Base-by-base conservation (phyloP, 2,888 invertebrate genomes). In the Rapana venosa region DNA sequence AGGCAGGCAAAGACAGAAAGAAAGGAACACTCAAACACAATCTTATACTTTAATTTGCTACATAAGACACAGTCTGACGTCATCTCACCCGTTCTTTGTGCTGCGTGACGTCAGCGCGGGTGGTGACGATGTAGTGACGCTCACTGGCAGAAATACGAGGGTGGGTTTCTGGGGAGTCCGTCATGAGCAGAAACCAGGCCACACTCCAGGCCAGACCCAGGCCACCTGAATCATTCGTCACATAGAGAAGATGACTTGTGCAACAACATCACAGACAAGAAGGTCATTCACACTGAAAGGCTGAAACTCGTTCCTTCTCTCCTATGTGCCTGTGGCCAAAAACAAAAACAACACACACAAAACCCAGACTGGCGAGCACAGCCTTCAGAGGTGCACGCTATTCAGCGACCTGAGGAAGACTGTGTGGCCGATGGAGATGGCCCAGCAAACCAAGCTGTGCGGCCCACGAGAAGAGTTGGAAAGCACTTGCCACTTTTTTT, bases 101-200 rank as follows among this genome's bases (percentile, higher is more conserved):
- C 15, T 36, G 5, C 4, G 47, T 87, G 35, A 74, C 87, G 30
- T 35, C 70, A 47, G 74, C 87, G 26, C 87, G 36, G 47, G 74
- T 87, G 74, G 26, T 36, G 61, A 81, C 61, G 30, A 87, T 87
- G 66, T 70, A 89, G 20, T 89, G 61, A 20, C 66, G 85, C 35
- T 86, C 84, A n/a, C 26, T 30, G 22, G 77, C 26, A n/a, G 32
- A 32, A 32, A 90, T 90, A 13, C 70, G 74, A 2, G 84, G 88
- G 56, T 85, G 81, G 13, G 84, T 79, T 77, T 84, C 87, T 11
- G 88, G 87, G 22, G 77, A 77, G 87, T 90, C 87, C 15, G 70
- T 79, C 81, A 81, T 66, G n/a, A 70, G 61, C 58, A 77, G 56
- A n/a, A 90, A 30, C 86, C 90, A 86, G 26, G 35, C 79, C 20